Conservation (phyloP, 2,113 vertebrate species). For the Sinocyclocheilus maitianheensis region DNA sequence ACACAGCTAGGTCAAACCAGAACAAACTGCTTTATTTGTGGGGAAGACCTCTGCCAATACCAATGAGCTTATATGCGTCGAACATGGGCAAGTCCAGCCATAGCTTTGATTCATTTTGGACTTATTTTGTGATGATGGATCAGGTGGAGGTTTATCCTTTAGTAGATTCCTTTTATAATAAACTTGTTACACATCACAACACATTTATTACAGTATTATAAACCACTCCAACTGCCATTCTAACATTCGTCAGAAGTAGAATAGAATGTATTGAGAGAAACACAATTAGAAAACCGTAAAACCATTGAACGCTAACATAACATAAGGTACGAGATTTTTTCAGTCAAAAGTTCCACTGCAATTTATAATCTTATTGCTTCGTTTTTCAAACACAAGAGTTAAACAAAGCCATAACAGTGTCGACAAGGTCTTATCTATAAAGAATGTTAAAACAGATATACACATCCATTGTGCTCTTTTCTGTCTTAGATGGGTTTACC, state of each 20-base stretch:
- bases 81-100: neutral
- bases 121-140: neutral
- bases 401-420: conserved; percentile 46
- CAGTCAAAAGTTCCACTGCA: conserved; percentile 35
- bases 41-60: conserved; percentile 44
- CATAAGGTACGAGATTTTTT: conserved; percentile 37
- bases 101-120: neutral
- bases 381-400: conserved; percentile 50
- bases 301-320: conserved; percentile 22
- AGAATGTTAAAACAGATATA: conserved; percentile 43
- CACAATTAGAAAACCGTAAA: conserved; percentile 38
- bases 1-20: conserved; percentile 38
- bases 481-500: neutral
- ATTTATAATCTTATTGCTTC: conserved; percentile 55
- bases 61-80: conserved; percentile 25
- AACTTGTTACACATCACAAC: conserved; percentile 22
- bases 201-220: conserved; percentile 47
- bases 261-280: conserved; percentile 40
- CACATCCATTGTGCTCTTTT: conserved; percentile 35
- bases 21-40: conserved; percentile 45
- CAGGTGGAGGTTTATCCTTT: conserved; percentile 1
- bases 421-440: conserved; percentile 35
- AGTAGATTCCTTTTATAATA: conserved; percentile 21
- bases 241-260: conserved; percentile 29
- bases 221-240: conserved; percentile 21